Conservation (phyloP, 2,113 vertebrate species). For the Brienomyrus longianalis region DNA sequence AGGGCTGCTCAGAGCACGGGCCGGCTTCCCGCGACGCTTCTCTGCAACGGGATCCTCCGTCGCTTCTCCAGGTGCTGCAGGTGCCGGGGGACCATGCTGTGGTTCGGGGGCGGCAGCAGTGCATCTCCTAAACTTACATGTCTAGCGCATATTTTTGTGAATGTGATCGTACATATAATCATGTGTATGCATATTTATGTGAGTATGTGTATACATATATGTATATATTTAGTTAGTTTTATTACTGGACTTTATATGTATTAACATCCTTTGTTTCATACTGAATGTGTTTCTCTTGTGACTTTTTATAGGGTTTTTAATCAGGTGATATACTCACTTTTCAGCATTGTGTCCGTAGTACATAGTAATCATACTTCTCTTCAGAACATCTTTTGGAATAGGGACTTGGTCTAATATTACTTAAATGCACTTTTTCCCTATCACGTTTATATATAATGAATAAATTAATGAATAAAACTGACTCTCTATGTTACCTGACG, state of each 20-base stretch:
- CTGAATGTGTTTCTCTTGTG: constrained; percentile 62
- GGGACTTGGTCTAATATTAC: constrained; percentile 71
- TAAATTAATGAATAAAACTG: constrained; percentile 39
- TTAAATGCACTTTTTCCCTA: constrained; percentile 86
- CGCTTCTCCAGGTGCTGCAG: constrained; percentile 21
- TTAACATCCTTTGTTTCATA: constrained; percentile 68
- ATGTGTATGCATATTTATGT: constrained; percentile 32
- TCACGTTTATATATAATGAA: constrained; percentile 42
- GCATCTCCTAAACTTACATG: constrained; percentile 20
- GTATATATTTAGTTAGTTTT: constrained; percentile 49
- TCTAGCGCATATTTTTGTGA: constrained; percentile 45
- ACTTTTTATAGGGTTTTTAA: constrained; percentile 50
- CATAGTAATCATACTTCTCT: constrained; percentile 64
- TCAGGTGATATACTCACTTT: constrained; percentile 42
- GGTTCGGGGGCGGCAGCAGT: constrained; percentile 15
- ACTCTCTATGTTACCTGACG: constrained; percentile 65
- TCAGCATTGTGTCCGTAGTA: constrained; percentile 53
- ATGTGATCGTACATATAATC: constrained; percentile 45
- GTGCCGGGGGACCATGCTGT: constrained; percentile 19
- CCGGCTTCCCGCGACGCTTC: constrained; percentile 60
- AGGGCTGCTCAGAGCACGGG: constrained; percentile 61
- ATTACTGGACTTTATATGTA: constrained; percentile 59
- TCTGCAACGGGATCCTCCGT: constrained; percentile 39
- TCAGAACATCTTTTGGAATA: constrained; percentile 64
- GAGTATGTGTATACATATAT: constrained; percentile 31